Conservation (phyloP, 2,113 vertebrate species). For the Circaetus cinerascens region DNA sequence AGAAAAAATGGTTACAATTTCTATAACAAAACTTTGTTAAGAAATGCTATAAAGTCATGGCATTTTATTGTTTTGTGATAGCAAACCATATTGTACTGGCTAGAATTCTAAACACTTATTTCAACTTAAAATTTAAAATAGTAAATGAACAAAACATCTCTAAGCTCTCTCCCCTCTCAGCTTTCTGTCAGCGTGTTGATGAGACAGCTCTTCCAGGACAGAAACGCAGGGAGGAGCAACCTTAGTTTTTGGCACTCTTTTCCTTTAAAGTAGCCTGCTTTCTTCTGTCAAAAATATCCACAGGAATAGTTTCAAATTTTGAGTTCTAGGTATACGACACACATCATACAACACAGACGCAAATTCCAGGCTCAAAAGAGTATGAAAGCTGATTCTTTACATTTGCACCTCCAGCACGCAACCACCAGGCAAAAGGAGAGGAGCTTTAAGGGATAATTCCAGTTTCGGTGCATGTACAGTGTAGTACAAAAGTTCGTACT, state of each 20-base stretch:
- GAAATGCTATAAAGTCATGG: not conserved
- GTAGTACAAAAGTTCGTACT: not conserved
- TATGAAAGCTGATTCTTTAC: not conserved
- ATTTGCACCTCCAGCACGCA: not conserved
- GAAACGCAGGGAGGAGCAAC: not conserved
- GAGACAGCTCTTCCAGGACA: not conserved
- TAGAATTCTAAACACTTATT: not conserved
- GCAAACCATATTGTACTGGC: not conserved
- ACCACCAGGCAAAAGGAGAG: not conserved
- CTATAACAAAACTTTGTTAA: not conserved
- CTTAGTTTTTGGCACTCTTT: not conserved
- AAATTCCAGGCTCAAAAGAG: not conserved
- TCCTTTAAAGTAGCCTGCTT: not conserved
- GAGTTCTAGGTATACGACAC: not conserved
- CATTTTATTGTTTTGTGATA: not conserved
- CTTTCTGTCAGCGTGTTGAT: not conserved
- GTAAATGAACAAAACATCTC: not conserved
- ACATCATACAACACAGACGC: fast-evolving
- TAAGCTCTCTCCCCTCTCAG: not conserved
- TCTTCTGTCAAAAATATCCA: not conserved
- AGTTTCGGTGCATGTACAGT: not conserved
- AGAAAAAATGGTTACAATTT: not conserved
- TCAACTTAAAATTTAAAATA: not conserved
- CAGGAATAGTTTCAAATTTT: not conserved
- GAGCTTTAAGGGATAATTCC: not conserved